Evolutionary conservation across 2,888 invertebrate species (phyloP), one percentile per base, ranked within the genome.

Genomic region (Xanthia togata): DNA sequence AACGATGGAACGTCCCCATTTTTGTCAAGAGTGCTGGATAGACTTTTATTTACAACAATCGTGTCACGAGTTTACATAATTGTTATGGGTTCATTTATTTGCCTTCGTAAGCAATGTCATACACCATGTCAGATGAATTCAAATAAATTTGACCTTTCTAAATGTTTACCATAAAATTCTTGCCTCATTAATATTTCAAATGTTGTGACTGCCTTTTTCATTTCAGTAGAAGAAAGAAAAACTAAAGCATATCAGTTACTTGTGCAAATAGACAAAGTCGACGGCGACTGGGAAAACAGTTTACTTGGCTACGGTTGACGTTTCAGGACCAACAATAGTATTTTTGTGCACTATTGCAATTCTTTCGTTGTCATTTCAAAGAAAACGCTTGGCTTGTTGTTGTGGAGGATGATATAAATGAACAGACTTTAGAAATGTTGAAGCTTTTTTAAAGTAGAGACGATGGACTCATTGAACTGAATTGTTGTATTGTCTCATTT

Each of bases 341-440:
- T 85, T 76, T 85, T 82, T 85, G 82, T 82, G 77, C 86, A 70
- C 82, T 72, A 85, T 76, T 82, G 82, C 82, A 82, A 82, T 82
- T 85, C 86, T 72, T 85, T 71, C 71, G 60, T 72, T 71, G 82
- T 76, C 82, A 85, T 85, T 85, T 82, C 78, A 82, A 76, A 76
- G 86, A 82, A 85, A 82, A 75, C 50, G 86, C 76, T 69, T 20
- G 35, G 70, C 63, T 82, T 76, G 85, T 81, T 82, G 70, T 85
- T 85, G 69, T 62, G 62, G 31, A 59, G 23, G 44, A 72, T 71
- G 57, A 71, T 82, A 85, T 69, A 82, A 85, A 82, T 85, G 64
- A 82, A 82, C 60, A 47, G 38, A 38, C 60, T 74, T 44, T 35
- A 53, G 64, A 60, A 76, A 76, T 57, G 35, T 50, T 82, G 3